Evolutionary conservation across 2,797 vertebrate species (phyloP).

Genomic region (Peromyscus aztecus): DNA sequence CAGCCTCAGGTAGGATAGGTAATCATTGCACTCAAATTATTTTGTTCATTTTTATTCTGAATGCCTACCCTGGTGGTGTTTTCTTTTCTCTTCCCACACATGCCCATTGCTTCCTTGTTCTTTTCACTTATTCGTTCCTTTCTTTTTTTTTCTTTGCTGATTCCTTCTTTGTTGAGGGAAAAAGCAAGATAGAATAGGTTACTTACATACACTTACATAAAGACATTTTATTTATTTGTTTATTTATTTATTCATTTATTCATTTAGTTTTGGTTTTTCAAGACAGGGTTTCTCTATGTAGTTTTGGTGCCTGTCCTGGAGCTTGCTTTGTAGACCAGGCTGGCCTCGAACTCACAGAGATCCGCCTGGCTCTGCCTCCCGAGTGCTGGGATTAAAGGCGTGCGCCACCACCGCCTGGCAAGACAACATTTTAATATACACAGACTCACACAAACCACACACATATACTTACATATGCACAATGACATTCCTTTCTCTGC

Average conservation of each 20-base stretch:
- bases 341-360: too few species aligned
- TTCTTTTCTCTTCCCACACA: background rate
- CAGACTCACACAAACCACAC: background rate
- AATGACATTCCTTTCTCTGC: background rate
- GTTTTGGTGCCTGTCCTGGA: too few species aligned
- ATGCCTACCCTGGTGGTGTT: background rate
- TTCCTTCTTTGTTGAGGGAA: conserved; percentile 8
- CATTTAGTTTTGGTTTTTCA: too few species aligned
- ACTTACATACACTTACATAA: background rate
- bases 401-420: too few species aligned
- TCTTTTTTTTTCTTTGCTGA: background rate
- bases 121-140: background rate
- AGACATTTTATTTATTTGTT: background rate
- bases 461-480: too few species aligned
- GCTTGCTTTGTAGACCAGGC: too few species aligned
- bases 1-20: background rate
- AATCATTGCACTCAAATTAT: background rate
- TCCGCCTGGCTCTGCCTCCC: too few species aligned
- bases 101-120: background rate
- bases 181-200: background rate
- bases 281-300: too few species aligned
- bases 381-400: too few species aligned
- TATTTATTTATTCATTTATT: too few species aligned
- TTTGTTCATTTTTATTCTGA: conserved; percentile 29
- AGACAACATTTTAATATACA: background rate